Conservation (phyloP, 2,797 vertebrate genomes). For the Poecile montanus region DNA sequence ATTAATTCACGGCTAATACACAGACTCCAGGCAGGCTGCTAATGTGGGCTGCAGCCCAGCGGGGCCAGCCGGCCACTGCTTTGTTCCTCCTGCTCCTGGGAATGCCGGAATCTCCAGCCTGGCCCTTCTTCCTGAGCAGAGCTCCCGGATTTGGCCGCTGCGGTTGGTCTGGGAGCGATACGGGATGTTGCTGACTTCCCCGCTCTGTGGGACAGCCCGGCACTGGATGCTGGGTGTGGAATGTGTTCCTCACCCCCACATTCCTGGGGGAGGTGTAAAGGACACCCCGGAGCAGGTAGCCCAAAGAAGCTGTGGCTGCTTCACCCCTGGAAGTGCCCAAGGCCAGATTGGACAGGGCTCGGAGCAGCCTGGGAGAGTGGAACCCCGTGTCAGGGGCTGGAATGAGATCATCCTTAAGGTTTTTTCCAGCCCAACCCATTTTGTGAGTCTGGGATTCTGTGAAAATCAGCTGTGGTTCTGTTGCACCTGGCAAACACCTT, state of each 20-base stretch:
- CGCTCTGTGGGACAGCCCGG: accelerated
- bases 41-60: background rate
- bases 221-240: accelerated
- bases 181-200: background rate
- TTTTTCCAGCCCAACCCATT: background rate
- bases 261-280: background rate
- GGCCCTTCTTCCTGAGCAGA: accelerated
- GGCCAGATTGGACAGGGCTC: background rate
- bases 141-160: accelerated
- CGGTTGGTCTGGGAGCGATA: accelerated
- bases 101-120: background rate
- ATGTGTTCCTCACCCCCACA: background rate
- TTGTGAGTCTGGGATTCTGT: background rate
- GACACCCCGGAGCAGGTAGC: background rate
- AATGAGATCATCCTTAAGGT: background rate
- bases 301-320: background rate
- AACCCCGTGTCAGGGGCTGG: background rate
- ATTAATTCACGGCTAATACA: constrained; percentile 75
- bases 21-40: constrained; percentile 49
- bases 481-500: background rate
- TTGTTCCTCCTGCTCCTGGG: background rate
- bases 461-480: background rate
- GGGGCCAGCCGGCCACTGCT: background rate
- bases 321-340: background rate
- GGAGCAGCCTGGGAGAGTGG: background rate